Percentiles rank a stretch among this genome's conserved stretches.
These are phyloP conservation scores for Tachuris rubrigastra DNA, from an alignment of 2,113 vertebrate genomes.

Conservation along the genomic window DNA sequence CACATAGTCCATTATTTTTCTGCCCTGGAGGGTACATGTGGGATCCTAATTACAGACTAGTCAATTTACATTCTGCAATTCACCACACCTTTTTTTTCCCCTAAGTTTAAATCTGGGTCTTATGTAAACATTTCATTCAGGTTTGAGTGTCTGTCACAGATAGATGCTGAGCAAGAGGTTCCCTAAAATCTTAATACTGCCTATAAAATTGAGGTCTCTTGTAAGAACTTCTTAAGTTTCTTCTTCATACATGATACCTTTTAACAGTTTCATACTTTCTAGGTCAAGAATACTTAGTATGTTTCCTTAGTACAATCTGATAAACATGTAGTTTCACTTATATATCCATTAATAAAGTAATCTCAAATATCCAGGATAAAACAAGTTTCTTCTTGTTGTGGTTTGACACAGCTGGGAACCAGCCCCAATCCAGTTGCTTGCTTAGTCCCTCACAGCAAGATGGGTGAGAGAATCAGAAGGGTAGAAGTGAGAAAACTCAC, in stretches of 20 bases:
- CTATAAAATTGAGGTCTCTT: background rate
- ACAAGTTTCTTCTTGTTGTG: background rate
- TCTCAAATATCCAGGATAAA: background rate
- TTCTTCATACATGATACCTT: background rate
- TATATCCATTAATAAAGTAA: background rate
- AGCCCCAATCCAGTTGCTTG: fast-evolving
- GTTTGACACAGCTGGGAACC: background rate
- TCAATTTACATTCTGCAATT: background rate
- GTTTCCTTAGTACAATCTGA: background rate
- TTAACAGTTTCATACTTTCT: background rate
- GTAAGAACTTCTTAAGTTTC: background rate
- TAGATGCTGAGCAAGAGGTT: background rate
- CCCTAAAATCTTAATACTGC: background rate
- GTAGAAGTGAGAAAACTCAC: background rate
- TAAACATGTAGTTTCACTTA: background rate
- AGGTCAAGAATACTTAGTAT: background rate
- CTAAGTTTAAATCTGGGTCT: background rate
- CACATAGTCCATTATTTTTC: background rate
- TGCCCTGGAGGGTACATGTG: background rate
- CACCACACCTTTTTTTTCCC: background rate
- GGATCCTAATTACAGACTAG: conserved; percentile 14
- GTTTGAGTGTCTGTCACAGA: background rate
- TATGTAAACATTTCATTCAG: background rate
- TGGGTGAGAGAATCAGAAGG: background rate
- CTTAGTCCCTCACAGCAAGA: background rate